Evolutionary conservation across 1,140 invertebrate species (phyloP), one percentile per base, ranked within the genome.

Genomic region (Neodiprion fabricii): DNA sequence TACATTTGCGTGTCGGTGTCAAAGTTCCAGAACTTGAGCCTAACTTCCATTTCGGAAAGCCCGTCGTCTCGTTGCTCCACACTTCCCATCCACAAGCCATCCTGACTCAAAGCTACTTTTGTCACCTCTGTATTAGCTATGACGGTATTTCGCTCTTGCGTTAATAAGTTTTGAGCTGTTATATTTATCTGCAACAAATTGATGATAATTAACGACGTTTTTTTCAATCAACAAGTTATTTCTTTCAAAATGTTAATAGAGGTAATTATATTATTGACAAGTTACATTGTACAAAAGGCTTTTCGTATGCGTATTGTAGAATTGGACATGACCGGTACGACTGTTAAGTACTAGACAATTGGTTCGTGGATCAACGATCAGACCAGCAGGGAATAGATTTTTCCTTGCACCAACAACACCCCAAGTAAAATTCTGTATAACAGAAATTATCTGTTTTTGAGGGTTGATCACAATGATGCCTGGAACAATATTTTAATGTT

Each of bases 11-110:
- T 87, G 9, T 89, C 85, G 3, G 83, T 77, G 76, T 92, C 85
- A 81, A 91, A 96, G 70, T 90, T 81, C 95, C 95, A 97, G 85
- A 96, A 96, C 82, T 96, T 97, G 0, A 97, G 84, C 61, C 92
- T 85, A 1, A 93, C 86, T 87, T 96, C 94, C 7, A 90, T 86
- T 48, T 82, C 85, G 1, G 90, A 90, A 74, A 91, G 85, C 67
- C 88, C 86, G 75, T 91, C 89, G 76, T 90, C 86, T 78, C 93
- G 90, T 68, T 91, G 89, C 86, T 96, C 95, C 8, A 93, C 90
- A 1, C 95, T 96, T 21, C 92, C 94, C 87, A 97, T 87, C 95
- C 95, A 97, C n/a, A 87, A 80, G 0, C 94, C 93, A 84, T 90
- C 85, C 66, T 89, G 86, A 83, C 91, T 92, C 70, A 96, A 89